phyloP scores from a whole-genome alignment of 1,140 invertebrate species.

The Lordiphosa stackelbergi region DNA sequence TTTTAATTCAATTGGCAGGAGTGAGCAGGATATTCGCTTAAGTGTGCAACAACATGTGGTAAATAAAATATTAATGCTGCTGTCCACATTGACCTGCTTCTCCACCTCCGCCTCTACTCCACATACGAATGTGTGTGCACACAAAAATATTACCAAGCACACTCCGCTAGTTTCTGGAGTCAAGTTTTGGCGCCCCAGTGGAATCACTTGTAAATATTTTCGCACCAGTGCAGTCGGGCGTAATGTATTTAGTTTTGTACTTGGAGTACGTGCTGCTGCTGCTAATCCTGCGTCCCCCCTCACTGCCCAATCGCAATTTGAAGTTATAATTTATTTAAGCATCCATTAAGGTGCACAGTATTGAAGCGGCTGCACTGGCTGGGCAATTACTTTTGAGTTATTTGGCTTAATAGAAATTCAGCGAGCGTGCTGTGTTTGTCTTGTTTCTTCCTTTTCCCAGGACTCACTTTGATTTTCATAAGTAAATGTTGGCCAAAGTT shows the following conservation, averaged over 20 bases:
- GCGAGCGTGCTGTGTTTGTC: conserved; percentile 66
- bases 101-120: not conserved
- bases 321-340: conserved; percentile 75
- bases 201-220: conserved; percentile 71
- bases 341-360: conserved; percentile 73
- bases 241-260: conserved; percentile 58
- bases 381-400: conserved; percentile 73
- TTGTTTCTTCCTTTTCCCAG: conserved; percentile 51
- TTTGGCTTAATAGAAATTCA: conserved; percentile 73
- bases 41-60: conserved; percentile 41
- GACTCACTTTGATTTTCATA: conserved; percentile 72
- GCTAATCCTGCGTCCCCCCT: conserved; percentile 2
- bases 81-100: conserved; percentile 12
- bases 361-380: conserved; percentile 20
- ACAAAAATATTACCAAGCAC: conserved; percentile 31
- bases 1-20: conserved; percentile 44
- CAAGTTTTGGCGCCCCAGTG: conserved; percentile 16
- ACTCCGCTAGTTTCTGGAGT: conserved; percentile 28
- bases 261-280: conserved; percentile 49
- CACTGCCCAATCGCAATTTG: conserved; percentile 64
- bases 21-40: conserved; percentile 39
- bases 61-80: conserved; percentile 61
- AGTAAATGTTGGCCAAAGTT: conserved; percentile 62
- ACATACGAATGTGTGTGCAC: no score
- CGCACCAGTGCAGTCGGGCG: conserved; percentile 59